Evolutionary conservation across 1,140 invertebrate genomes (phyloP).

Genomic region (Cyclargus thomasi): DNA sequence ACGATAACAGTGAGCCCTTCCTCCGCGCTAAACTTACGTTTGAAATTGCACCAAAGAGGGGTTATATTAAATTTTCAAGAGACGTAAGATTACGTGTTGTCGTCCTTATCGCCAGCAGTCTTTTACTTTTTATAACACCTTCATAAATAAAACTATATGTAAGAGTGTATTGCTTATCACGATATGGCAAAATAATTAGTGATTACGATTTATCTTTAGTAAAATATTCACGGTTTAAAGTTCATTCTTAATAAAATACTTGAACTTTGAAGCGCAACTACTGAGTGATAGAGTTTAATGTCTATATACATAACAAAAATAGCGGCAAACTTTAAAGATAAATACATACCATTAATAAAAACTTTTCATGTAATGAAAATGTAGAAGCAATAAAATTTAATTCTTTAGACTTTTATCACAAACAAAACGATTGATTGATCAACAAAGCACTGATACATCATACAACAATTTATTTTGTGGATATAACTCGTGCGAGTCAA

Average conservation of each 20-base stretch:
- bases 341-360: not conserved
- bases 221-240: not conserved
- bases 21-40: not conserved
- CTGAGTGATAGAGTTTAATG: not conserved
- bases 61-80: not conserved
- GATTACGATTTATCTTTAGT: constrained; percentile 2
- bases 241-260: not conserved
- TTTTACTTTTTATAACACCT: constrained; percentile 7
- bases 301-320: not conserved
- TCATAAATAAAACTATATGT: not conserved
- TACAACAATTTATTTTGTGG: no score
- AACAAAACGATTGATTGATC: no score
- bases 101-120: not conserved
- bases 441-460: no score
- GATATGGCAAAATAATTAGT: not conserved
- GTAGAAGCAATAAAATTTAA: no score
- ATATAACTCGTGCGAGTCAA: no score
- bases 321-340: not conserved
- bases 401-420: no score
- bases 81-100: not conserved
- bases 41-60: not conserved
- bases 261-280: not conserved
- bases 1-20: constrained; percentile 7
- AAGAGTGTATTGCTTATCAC: not conserved
- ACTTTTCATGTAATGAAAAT: not conserved